Conservation (phyloP, 2,888 invertebrate genomes). For the Synanthedon formicaeformis region DNA sequence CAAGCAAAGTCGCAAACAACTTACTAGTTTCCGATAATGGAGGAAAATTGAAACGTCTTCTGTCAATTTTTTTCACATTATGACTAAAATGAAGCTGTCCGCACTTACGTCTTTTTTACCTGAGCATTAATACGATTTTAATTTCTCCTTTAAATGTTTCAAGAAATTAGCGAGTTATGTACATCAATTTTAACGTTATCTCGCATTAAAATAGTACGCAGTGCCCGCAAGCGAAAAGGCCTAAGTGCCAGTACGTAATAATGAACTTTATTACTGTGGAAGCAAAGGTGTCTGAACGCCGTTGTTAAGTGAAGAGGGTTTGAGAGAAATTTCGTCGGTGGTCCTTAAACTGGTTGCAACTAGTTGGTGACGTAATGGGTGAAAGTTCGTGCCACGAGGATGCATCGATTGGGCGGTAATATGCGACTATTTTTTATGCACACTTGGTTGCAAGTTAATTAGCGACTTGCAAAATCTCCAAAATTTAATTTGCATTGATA, state of each 20-base stretch:
- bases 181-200: slow-evolving; percentile 40
- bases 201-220: slow-evolving; percentile 13
- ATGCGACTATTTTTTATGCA: background rate
- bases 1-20: too few species aligned
- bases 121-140: slow-evolving; percentile 35
- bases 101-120: background rate
- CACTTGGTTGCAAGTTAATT: background rate
- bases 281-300: background rate
- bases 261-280: background rate
- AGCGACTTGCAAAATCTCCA: too few species aligned
- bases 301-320: background rate
- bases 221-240: background rate
- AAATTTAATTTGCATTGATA: too few species aligned
- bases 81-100: background rate
- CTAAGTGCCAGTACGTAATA: background rate
- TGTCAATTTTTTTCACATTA: background rate
- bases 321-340: slow-evolving; percentile 22
- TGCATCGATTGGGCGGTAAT: background rate
- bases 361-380: slow-evolving; percentile 18
- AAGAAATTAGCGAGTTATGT: slow-evolving; percentile 40
- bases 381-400: slow-evolving; percentile 14
- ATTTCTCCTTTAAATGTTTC: slow-evolving; percentile 22
- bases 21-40: too few species aligned
- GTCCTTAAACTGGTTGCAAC: slow-evolving; percentile 12
- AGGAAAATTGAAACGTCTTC: background rate